These are phyloP conservation scores for Proisotoma minuta DNA, from an alignment of 2,888 invertebrate species.

Conservation along the genomic window DNA sequence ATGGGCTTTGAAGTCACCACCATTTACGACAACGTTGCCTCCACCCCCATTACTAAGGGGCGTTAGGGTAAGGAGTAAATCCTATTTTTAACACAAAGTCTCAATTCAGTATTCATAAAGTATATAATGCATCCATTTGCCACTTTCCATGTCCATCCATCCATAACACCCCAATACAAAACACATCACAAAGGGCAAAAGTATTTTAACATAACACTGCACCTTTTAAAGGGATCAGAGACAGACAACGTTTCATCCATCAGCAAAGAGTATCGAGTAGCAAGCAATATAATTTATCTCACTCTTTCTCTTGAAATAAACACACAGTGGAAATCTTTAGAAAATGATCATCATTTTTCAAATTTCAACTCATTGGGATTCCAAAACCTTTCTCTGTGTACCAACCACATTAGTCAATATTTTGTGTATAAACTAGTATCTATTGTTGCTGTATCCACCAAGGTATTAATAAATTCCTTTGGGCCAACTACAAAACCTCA, in stretches of 20 bases:
- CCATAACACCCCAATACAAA: constrained; percentile 9
- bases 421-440: background rate
- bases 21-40: constrained; percentile 31
- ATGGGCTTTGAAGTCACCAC: constrained; percentile 43
- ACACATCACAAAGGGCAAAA: background rate
- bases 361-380: constrained; percentile 7
- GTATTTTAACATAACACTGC: background rate
- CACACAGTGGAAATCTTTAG: background rate
- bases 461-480: constrained; percentile 3
- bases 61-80: constrained; percentile 45
- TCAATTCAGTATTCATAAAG: constrained; percentile 23
- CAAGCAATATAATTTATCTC: background rate
- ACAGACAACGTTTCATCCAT: background rate
- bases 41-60: constrained; percentile 43
- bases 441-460: background rate
- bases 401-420: background rate
- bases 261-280: background rate
- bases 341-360: constrained; percentile 26
- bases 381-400: background rate
- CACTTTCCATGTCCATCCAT: constrained; percentile 19
- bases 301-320: background rate
- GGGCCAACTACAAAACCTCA: background rate
- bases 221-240: background rate
- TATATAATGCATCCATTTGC: constrained; percentile 30
- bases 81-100: constrained; percentile 24